Evolutionary conservation across 2,888 invertebrate species (phyloP), one percentile per base, ranked within the genome.

Genomic region (Andrena chrysosceles): DNA sequence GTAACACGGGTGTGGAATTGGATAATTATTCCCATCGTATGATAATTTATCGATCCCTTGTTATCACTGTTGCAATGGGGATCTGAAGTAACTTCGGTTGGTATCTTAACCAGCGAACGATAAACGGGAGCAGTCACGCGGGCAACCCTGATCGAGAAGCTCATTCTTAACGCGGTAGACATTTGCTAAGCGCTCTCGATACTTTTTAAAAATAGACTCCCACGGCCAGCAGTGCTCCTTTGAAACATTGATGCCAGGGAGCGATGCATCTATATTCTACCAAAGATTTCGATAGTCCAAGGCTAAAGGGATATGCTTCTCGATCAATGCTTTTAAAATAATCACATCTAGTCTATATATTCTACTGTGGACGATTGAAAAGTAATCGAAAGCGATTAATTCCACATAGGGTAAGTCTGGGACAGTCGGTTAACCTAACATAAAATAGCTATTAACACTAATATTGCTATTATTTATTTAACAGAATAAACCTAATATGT

Each of bases 1-100:
- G 35, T 35, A 35, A 63, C 20, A 20, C 5, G 4, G 4, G 5
- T 6, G 13, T n/a, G 67, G 31, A 23, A 54, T 23, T 0, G 20
- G 16, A 63, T 23, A 60, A 23, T 66, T 20, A n/a, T 70, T 75
- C 13, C 59, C 63, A 64, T 67, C 77, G 48, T 8, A 67, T 29
- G 83, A 75, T 77, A 83, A 74, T 29, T 7, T 35, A 77, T 62
- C 56, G 33, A 56, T 63, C 16, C 33, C 33, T 26, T 8, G 49
- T 66, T 79, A 74, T 73, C 79, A 31, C 13, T 33, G n/a, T 0
- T 13, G 3, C 2, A 20, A 6, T 2, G 26, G 42, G 35, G 5
- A 59, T 10, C 70, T 80, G 70, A 62, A 35, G 23, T 79, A 75
- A 52, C 75, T 68, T 67, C 81, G 31, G 71, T 48, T 64, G 82